These are phyloP conservation scores for Blomia tropicalis DNA, from an alignment of 2,888 invertebrate genomes.

Conservation along the genomic window DNA sequence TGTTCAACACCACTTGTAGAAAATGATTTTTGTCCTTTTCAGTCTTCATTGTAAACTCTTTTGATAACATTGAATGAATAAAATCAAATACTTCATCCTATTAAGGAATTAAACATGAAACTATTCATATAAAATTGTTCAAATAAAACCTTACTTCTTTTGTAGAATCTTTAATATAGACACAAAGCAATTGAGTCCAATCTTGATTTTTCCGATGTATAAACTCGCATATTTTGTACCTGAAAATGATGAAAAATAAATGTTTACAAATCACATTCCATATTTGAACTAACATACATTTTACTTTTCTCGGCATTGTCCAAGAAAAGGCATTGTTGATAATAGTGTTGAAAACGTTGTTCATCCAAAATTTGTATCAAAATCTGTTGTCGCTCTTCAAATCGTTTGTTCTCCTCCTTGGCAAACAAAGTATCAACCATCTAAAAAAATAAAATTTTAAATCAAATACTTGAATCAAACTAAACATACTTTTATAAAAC, in stretches of 20 bases:
- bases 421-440: slow-evolving; percentile 42
- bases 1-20: slow-evolving; percentile 7
- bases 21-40: slow-evolving; percentile 18
- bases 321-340: slow-evolving; percentile 44
- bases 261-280: slow-evolving; percentile 21
- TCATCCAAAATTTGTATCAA: slow-evolving; percentile 52
- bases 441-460: slow-evolving; percentile 30
- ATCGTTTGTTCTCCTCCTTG: slow-evolving; percentile 35
- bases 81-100: slow-evolving; percentile 19
- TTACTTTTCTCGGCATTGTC: slow-evolving; percentile 47
- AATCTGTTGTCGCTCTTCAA: slow-evolving; percentile 54
- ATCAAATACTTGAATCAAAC: not conserved
- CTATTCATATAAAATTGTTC: not conserved
- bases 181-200: slow-evolving; percentile 49
- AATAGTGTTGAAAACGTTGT: slow-evolving; percentile 21
- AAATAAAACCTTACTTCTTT: slow-evolving; percentile 38
- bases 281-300: slow-evolving; percentile 40
- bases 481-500: slow-evolving; percentile 43
- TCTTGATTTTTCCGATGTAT: slow-evolving; percentile 47
- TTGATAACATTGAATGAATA: not conserved
- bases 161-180: slow-evolving; percentile 49
- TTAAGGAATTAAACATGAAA: not conserved
- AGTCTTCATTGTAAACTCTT: not conserved
- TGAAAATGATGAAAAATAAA: slow-evolving; percentile 32
- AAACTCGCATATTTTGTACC: slow-evolving; percentile 53